Base-by-base conservation (phyloP, 2,797 vertebrate genomes). In the Danio aesculapii region DNA sequence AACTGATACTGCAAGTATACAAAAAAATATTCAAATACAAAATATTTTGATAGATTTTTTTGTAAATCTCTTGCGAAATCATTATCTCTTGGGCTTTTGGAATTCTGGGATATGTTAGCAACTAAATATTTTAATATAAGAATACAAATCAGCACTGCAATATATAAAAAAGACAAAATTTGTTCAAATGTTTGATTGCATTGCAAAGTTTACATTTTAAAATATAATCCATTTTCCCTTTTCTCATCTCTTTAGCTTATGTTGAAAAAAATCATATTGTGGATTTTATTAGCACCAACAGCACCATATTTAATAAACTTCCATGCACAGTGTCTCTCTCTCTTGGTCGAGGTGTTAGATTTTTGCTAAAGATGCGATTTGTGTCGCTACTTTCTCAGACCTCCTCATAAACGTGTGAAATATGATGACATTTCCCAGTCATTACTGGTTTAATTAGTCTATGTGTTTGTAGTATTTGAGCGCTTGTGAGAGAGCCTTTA, bases 391-490 rank as follows among this genome's bases (percentile, higher is more conserved):
- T 74, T 49, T 77, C 64, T 58, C 10, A 68, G 75, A 68, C 49
- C 75, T 77, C 39, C 62, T 46, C 12, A 67, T 66, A 67, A 67
- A 59, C 21, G 52, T 49, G 75, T 77, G 75, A 68, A 58, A n/a
- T 47, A 39, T 21, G 43, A 59, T 41, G 75, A 59, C 43, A 77
- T 67, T 69, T 58, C 21, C 53, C 53, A 77, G 43, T 77, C 43
- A 59, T 68, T 68, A 59, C 44, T 68, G 21, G 64, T 69, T 69
- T 78, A 59, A 78, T 69, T 59, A 78, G 76, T 78, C 43, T 49
- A 19, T n/a, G n/a, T 75, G 50, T 77, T 67, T 58, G 13, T 47
- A 47, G 52, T 2, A 1, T n/a, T 1, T 61, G 57, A 61, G 55
- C 6, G 44, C 47, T 64, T 57, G 43, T 30, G 44, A 44, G 13